These are phyloP conservation scores for Pissodes strobi DNA, from an alignment of 1,140 invertebrate genomes.

Conservation along the genomic window DNA sequence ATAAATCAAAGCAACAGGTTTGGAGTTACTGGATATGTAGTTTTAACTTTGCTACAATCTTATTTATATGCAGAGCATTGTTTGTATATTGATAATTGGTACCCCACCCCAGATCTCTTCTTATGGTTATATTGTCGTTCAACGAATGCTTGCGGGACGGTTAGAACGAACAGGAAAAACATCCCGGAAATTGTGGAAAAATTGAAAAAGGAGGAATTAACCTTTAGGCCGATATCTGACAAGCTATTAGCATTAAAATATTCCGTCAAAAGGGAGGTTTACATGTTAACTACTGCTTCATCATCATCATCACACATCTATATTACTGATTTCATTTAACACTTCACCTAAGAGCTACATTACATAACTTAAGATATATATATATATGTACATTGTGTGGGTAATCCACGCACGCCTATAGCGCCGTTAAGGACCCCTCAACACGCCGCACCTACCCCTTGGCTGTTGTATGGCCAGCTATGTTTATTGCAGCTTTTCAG, in stretches of 20 bases:
- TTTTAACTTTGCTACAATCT: slow-evolving; percentile 43
- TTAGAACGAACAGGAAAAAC: too few relatives aligned
- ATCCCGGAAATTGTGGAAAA: slow-evolving; percentile 46
- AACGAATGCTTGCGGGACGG: slow-evolving; percentile 49
- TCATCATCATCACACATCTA: too few relatives aligned
- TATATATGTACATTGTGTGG: too few relatives aligned
- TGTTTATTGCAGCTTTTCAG: too few relatives aligned
- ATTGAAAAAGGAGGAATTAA: slow-evolving; percentile 39
- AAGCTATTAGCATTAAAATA: slow-evolving; percentile 48
- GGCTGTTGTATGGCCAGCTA: too few relatives aligned
- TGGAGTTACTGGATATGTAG: slow-evolving; percentile 42
- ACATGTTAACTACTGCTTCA: slow-evolving; percentile 48
- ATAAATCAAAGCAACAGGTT: slow-evolving; percentile 26
- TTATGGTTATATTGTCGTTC: slow-evolving; percentile 30
- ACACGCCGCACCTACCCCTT: too few relatives aligned
- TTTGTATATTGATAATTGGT: slow-evolving; percentile 33
- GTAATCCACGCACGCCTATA: too few relatives aligned
- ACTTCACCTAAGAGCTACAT: too few relatives aligned
- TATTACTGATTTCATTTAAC: too few relatives aligned
- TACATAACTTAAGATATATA: too few relatives aligned
- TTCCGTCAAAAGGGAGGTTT: slow-evolving; percentile 45
- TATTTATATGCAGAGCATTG: slow-evolving; percentile 41
- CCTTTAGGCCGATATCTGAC: slow-evolving; percentile 27
- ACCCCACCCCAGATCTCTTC: slow-evolving; percentile 26
- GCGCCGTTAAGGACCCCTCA: too few relatives aligned